Base-by-base conservation (phyloP, 2,888 invertebrate species). In the Callimorpha dominula region DNA sequence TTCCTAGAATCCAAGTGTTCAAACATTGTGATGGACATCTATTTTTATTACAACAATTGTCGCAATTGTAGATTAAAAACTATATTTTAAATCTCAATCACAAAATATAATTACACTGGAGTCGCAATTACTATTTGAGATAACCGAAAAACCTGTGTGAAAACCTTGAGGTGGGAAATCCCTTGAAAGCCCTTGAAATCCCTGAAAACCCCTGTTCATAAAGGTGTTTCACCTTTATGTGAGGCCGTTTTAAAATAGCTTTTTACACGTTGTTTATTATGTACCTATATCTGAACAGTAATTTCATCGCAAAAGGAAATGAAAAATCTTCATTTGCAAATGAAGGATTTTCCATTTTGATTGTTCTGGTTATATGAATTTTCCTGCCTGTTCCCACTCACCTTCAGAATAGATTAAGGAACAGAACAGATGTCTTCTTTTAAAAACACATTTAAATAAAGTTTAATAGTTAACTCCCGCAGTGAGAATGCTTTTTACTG, bases 21-120 rank as follows among this genome's bases (percentile, higher is more conserved):
- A 50, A 50, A 70, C 43, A 60, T 60, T 5, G 14, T 43, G 43
- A 57, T 46, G 31, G 20, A 68, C 46, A 57, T 68, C 68, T 68
- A 57, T 68, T 60, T 60, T 60, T 60, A 31, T 60, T 14, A 60
- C 1, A 14, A 31, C 20, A 14, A 20, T 20, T 31, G 12, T 31
- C 12, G 4, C 60, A 31, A 14, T 60, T 31, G 12, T 20, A 20
- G 11, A 20, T 12, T 57, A 4, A 57, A 20, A 57, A 20, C 57
- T n/a, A 20, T 57, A 57, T 12, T 50, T 14, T 14, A 1, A 50
- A 9, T 31, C 31, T 31, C 31, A 31, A 31, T 31, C 31, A 31
- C 31, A 31, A 31, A 31, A 31, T 31, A 31, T 31, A 31, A 31
- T 31, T 31, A 31, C 31, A 31, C 20, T 12, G 11, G 11, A 20